A percentile compares a stretch with the other conserved stretches of the same genome.
Evolutionary conservation across 2,113 vertebrate genomes (phyloP).

Genomic region (Cyprinus carpio): DNA sequence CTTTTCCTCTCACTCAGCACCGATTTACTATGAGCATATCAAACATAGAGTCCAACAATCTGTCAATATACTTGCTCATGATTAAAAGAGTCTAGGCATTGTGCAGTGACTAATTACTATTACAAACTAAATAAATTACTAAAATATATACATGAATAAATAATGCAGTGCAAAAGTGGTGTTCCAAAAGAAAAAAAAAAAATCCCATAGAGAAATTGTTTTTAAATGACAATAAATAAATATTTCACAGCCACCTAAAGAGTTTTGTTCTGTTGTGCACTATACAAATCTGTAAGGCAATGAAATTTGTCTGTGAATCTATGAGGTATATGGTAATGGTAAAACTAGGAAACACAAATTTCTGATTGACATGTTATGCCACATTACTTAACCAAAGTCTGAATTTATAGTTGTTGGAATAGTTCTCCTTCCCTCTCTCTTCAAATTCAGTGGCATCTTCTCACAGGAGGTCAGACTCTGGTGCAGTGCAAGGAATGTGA

Average conservation of each 20-base stretch:
- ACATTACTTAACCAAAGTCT: neutral
- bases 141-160: neutral
- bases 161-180: neutral
- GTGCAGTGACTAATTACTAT: neutral
- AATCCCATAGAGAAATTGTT: neutral
- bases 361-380: neutral
- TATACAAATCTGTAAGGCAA: too few relatives aligned
- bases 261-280: too few relatives aligned
- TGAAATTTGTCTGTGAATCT: too few relatives aligned
- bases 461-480: conserved; percentile 29
- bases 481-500: conserved; percentile 58
- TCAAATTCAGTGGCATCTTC: conserved; percentile 26
- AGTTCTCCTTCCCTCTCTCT: neutral
- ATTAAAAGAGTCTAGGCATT: conserved; percentile 8
- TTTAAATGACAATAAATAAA: neutral
- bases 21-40: conserved; percentile 9
- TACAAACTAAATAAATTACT: neutral
- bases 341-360: neutral
- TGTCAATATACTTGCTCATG: conserved; percentile 12
- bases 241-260: neutral
- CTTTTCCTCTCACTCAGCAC: conserved; percentile 22
- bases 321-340: too few relatives aligned
- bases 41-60: conserved; percentile 13
- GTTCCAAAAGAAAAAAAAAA: neutral
- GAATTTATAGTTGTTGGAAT: neutral